A percentile compares a stretch with the other conserved stretches of the same genome.
These are phyloP conservation scores for Alcedo atthis DNA, from an alignment of 2,797 vertebrate species.

Conservation along the genomic window DNA sequence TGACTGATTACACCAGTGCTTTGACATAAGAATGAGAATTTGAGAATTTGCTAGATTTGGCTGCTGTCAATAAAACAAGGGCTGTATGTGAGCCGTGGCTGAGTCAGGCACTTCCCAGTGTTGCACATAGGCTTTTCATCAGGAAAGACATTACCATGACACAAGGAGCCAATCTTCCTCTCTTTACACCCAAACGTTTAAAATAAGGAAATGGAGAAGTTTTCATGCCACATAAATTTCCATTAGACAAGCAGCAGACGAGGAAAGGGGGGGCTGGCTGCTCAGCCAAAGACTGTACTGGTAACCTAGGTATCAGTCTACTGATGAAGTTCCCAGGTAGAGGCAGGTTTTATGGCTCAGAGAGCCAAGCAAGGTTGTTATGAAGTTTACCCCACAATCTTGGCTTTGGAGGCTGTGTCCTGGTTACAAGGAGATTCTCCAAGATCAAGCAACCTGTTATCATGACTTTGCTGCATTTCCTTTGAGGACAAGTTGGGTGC, in stretches of 20 bases:
- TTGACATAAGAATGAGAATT: neutral
- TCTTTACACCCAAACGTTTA: neutral
- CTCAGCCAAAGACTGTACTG: rapidly evolving
- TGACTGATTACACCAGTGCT: neutral
- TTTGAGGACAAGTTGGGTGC: neutral
- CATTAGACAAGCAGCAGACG: neutral
- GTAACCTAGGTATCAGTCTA: neutral
- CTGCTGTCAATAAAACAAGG: neutral
- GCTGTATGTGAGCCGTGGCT: neutral
- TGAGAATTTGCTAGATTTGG: neutral
- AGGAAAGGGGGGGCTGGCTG: neutral
- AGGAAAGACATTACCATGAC: neutral
- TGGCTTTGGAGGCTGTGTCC: neutral
- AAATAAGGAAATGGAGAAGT: neutral
- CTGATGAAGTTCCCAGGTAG: neutral
- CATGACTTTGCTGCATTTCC: neutral
- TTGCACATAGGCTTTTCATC: neutral
- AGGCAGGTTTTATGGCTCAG: neutral
- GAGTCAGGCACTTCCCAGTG: neutral
- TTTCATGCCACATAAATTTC: neutral
- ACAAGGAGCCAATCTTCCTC: neutral
- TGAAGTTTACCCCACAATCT: neutral
- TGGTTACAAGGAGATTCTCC: neutral
- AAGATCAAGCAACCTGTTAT: neutral
- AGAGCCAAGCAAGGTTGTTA: neutral